Evolutionary conservation across 92 coral and sea anemone species (phyloP), one percentile per base, ranked within the genome.

Genomic region (Virgularia gustaviana): DNA sequence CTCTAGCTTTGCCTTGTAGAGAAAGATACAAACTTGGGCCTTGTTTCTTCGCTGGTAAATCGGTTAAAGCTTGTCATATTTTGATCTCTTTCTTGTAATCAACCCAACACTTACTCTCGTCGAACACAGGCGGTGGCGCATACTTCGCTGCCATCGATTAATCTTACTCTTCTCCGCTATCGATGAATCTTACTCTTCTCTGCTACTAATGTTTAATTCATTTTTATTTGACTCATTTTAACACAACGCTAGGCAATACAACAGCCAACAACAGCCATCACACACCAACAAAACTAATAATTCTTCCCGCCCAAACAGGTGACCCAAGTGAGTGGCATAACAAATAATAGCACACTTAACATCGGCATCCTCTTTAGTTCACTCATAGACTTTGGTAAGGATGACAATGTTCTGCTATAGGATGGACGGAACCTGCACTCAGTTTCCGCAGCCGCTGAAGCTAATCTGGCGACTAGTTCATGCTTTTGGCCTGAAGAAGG

Each of bases 401-500:
- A 47, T 5, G 8, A 4, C 3, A 15, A 5, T 4, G 15, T 15
- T 47, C 55, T 25, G 18, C 22, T 19, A 25, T 47, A 47, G 22
- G 6, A 15, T 5, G 55, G 55, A 5, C 22, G 55, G 18, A 47
- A 47, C 6, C 22, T 47, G 6, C 22, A 19, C 18, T 4, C 18
- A 15, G 15, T 47, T 47, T 47, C 55, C 20, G 20, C 55, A 47
- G 6, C 18, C 8, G 15, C 20, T 25, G 18, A 4, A 15, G 55
- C 55, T 15, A 61, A 39, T 12, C 76, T 13, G n/a, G 52, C 65
- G 12, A 72, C 65, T 25, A 85, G 44, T 20, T 85, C 79, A 64
- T 80, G 75, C 71, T 81, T 85, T 25, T 30, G 75, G 45, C 89
- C 83, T 37, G 42, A 22, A 3, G 35, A 57, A 44, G 76, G 52